These are phyloP conservation scores for Liasis olivaceus DNA, from an alignment of 2,797 vertebrate genomes.

Conservation along the genomic window DNA sequence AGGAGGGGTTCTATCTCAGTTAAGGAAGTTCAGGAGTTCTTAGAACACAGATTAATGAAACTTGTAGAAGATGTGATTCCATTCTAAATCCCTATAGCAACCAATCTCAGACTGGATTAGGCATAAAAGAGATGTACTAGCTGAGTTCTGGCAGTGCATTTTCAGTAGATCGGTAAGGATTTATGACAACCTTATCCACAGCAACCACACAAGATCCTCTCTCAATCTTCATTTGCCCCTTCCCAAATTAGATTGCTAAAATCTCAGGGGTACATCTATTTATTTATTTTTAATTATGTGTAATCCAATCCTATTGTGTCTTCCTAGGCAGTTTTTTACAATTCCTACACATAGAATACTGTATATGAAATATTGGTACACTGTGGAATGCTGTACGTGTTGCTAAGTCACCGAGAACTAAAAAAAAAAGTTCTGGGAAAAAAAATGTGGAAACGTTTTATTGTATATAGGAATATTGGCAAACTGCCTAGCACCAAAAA, in stretches of 20 bases:
- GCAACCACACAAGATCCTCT: background rate
- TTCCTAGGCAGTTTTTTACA: background rate
- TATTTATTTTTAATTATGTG: background rate
- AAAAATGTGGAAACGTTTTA: background rate
- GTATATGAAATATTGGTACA: too few relatives aligned
- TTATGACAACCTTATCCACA: background rate
- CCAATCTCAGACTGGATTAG: background rate
- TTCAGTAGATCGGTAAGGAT: background rate
- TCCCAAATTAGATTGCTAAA: background rate
- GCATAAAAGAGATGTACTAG: background rate
- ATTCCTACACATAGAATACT: background rate
- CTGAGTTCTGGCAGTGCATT: background rate
- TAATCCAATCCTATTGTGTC: background rate
- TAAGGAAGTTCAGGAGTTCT: background rate
- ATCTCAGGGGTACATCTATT: background rate
- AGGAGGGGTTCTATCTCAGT: background rate
- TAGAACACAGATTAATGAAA: background rate
- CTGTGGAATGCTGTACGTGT: background rate
- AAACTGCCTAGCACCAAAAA: background rate
- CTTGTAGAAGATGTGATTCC: background rate
- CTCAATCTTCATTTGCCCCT: background rate
- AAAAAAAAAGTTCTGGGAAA: background rate
- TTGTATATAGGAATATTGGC: background rate
- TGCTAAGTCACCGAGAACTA: background rate
- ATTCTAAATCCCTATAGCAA: background rate